Base-by-base conservation (phyloP, 2,888 invertebrate genomes). In the Dicroscelio sp. region DNA sequence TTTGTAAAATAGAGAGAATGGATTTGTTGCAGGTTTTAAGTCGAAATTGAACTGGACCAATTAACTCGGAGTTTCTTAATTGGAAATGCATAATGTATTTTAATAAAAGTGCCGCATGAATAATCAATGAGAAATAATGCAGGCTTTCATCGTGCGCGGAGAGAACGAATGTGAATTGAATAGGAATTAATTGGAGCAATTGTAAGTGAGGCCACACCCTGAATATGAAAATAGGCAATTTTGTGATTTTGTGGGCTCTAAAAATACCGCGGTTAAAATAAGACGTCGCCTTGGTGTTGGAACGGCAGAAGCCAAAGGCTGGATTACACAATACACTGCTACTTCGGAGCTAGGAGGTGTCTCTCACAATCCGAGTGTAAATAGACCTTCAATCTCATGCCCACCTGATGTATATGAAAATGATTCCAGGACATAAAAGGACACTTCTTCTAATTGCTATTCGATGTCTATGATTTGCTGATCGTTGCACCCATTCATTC, bases 361-460 rank as follows among this genome's bases (percentile, higher is more conserved):
- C 86, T 91, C 90, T 90, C 93, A 82, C 90, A 86, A 86, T 85
- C 84, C 88, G 55, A 92, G 89, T 91, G 92, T 92, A 92, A 94
- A 92, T 91, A 92, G 93, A 91, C 93, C 93, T 94, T 94, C 92
- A 63, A 91, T 80, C 75, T 86, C 86, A 82, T 90, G 92, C 95
- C 95, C 93, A 95, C 95, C 92, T 94, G 93, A 94, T 93, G 84
- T 94, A n/a, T n/a, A 93, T 94, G 92, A 92, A 94, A 94, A 94
- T 94, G 85, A 94, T 94, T 92, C 83, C 91, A 84, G 52, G 63
- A 93, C 93, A 90, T 93, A 94, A 91, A 93, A 91, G 93, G 93
- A 88, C 60, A 82, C 91, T 90, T 88, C 67, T 88, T 55, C 78
- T 90, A 91, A 85, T 90, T 92, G 83, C 78, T 80, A 90, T 85